Base-by-base conservation (phyloP, 2,888 invertebrate species). In the Amphipyra tragopoginis region DNA sequence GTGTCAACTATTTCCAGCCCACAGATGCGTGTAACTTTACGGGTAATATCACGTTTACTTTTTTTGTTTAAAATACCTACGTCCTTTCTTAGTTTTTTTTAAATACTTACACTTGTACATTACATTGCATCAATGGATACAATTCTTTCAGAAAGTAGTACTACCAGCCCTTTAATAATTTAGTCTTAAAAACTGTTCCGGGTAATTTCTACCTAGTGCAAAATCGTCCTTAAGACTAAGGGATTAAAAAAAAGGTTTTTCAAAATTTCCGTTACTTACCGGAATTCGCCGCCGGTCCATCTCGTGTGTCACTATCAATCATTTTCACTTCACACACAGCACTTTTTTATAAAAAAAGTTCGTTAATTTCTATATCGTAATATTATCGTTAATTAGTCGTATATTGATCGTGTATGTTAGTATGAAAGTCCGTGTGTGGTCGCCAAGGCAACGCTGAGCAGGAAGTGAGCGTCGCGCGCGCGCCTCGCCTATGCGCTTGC, bases 271-370 rank as follows among this genome's bases (percentile, higher is more conserved):
- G 15, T 10, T 38, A 63, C 83, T 83, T 64, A 87, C 87, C 80
- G 8, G 86, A 84, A 53, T 86, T 87, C 0, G 72, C 74, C 40
- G 70, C 82, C 51, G 59, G 59, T 14, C 66, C 76, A 39, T 85
- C 82, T 63, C 72, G 72, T 10, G 63, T 13, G 38, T 70, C 77
- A 74, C 71, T 77, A 5, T 83, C 82, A 75, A 74, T 76, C 86
- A 86, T 86, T 65, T 67, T 84, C 81, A 80, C 73, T 65, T 62
- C 77, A 77, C 77, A 53, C 77, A 66, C 52, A 42, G 40, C 74
- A 77, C 80, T 65, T n/a, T 52, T 7, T 42, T 61, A 49, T 5
- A 0, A 10, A 15, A 52, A 49, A 44, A 50, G 14, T 57, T 73
- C 51, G 56, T 52, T 51, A 21, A 11, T 39, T 21, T 14, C 5